Base-by-base conservation (phyloP, 2,797 vertebrate species). In the Apogon talboti region DNA sequence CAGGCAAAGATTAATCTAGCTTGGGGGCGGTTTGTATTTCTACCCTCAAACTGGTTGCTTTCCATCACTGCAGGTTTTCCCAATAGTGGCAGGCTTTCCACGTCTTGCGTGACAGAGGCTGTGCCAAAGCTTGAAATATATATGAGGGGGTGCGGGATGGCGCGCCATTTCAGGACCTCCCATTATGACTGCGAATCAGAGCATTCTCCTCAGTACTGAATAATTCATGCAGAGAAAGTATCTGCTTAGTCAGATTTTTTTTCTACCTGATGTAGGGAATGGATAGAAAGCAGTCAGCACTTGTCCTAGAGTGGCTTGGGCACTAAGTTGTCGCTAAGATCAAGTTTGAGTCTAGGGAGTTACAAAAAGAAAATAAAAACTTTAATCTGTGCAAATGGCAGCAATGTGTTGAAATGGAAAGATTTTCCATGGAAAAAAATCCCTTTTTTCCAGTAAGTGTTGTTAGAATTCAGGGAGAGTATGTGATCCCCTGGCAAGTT, bases 151-250 rank as follows among this genome's bases (percentile, higher is more conserved):
- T 69, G 45, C 43, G 24, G 78, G 75, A 71, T 5, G 15, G 67
- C 43, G 63, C 48, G 54, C 66, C 85, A 81, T 87, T 89, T 90
- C 77, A 88, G 85, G 87, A 86, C 87, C 88, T 85, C 84, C 89
- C 80, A 84, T 90, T 89, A 90, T 87, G 80, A 85, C 81, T 81
- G 67, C 2, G 75, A 89, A 87, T 91, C 87, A 81, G 79, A 85
- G 80, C 68, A 74, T 90, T 89, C 86, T 86, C 81, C 63, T 71
- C 54, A 15, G 47, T 1, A 2, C 68, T 91, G 79, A 91, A 93
- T 92, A 85, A 92, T 92, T 88, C 75, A 93, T 83, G 72, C 57
- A 6, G 28, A 59, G 68, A 81, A 82, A 87, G 76, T 89, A 88
- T 88, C 81, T 91, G 90, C 89, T 91, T 79, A 84, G 86, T 91